Conservation (phyloP, 2,113 vertebrate genomes). For the Heteronetta atricapilla region DNA sequence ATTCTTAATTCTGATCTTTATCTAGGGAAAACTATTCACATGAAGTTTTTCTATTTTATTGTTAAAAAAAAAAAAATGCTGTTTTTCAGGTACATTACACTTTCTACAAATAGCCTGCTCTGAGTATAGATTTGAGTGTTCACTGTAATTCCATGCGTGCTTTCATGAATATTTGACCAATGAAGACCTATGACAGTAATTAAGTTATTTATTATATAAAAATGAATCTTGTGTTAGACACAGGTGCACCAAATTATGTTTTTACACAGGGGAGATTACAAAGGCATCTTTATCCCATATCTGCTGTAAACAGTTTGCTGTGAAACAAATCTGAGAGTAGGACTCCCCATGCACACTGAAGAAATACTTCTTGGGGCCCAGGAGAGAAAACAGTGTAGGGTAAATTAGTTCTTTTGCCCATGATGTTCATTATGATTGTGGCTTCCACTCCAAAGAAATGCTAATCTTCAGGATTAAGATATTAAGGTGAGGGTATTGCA, state of each 20-base stretch:
- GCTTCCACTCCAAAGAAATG: background rate
- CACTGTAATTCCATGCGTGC: background rate
- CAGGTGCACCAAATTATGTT: conserved; percentile 3
- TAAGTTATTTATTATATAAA: conserved; percentile 55
- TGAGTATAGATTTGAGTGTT: background rate
- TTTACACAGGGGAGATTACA: conserved; percentile 9
- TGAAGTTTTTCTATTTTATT: background rate
- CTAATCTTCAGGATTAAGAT: background rate
- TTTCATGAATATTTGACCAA: conserved; percentile 11
- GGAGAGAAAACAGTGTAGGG: background rate
- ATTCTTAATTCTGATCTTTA: background rate
- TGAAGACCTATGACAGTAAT: background rate
- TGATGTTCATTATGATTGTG: background rate
- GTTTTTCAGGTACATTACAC: background rate
- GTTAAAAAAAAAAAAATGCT: background rate
- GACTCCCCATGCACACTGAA: background rate
- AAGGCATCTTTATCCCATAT: background rate
- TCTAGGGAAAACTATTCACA: conserved; percentile 12
- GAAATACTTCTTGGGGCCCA: background rate
- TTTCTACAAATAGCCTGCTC: background rate
- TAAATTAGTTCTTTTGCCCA: background rate
- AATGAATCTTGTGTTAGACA: background rate
- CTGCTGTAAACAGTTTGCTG: background rate
- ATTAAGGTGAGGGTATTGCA: background rate
- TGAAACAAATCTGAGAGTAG: background rate